Evolutionary conservation across 2,113 vertebrate species (phyloP).

Genomic region (Oryctolagus cuniculus): mOryCun1.1 NC_091453.1:5505001-5505500

Average conservation of each 20-base stretch:
- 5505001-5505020: too few species aligned
- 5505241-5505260: neutral
- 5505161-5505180: too few species aligned
- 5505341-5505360: neutral
- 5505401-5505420: neutral
- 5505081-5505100: too few species aligned
- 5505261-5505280: neutral
- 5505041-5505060: too few species aligned
- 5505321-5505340: neutral
- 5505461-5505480: neutral
- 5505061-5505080: too few species aligned
- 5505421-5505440: neutral
- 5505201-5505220: too few species aligned
- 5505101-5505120: too few species aligned
- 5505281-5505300: neutral
- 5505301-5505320: neutral
- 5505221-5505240: too few species aligned
- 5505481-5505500: neutral
- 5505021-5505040: too few species aligned
- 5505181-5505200: too few species aligned
- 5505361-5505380: neutral
- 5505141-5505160: too few species aligned
- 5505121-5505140: too few species aligned
- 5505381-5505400: neutral
- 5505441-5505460: neutral